Conservation (phyloP, 2,797 vertebrate genomes). For the Myiotriccus ornatus region DNA sequence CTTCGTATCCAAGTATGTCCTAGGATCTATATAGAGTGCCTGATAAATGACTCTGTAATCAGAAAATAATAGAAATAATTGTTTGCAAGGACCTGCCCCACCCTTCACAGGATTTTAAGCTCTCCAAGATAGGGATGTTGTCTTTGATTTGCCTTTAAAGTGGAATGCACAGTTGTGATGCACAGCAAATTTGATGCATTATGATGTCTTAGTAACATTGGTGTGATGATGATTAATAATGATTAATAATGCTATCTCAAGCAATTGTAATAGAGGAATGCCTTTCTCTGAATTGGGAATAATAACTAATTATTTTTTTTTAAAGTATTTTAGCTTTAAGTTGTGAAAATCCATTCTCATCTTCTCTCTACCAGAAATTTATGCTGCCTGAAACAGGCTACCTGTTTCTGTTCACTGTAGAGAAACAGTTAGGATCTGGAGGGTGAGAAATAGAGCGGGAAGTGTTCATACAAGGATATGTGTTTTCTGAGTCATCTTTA, state of each 20-base stretch:
- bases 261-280: neutral
- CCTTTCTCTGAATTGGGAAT: neutral
- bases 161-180: neutral
- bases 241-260: neutral
- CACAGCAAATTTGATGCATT: neutral
- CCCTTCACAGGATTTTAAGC: neutral
- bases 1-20: neutral
- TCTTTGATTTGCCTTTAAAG: neutral
- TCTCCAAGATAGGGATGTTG: neutral
- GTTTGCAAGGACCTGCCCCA: neutral
- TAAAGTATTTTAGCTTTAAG: neutral
- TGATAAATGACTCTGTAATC: neutral
- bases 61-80: no score
- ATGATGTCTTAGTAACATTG: neutral
- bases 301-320: neutral
- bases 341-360: neutral
- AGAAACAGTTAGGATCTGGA: neutral
- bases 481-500: conserved; percentile 20
- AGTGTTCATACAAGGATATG: neutral
- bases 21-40: neutral
- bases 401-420: neutral
- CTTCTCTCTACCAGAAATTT: neutral
- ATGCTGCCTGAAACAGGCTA: neutral
- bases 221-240: neutral
- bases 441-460: neutral